A percentile compares a stretch with the other conserved stretches of the same genome.
Conservation (phyloP, 2,888 invertebrate species). For the Nymphalis urticae region DNA sequence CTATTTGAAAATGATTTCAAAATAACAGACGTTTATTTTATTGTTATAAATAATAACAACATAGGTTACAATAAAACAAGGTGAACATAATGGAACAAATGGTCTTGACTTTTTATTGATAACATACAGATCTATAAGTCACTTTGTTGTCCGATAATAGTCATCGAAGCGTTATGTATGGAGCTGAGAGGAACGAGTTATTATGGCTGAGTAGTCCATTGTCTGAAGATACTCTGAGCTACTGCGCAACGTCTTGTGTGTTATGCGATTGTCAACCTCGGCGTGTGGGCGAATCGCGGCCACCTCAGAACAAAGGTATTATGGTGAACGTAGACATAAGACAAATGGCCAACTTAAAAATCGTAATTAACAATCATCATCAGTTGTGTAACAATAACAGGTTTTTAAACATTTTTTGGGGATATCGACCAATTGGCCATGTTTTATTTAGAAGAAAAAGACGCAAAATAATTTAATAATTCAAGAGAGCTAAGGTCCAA, state of each 20-base stretch:
- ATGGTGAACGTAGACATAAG: constrained; percentile 27
- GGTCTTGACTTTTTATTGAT: constrained; percentile 36
- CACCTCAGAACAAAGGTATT: constrained; percentile 43
- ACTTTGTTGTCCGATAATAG: constrained; percentile 59
- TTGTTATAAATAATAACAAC: constrained; percentile 14
- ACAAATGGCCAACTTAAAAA: constrained; percentile 16
- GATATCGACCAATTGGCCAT: constrained; percentile 12
- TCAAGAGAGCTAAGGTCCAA: constrained; percentile 34
- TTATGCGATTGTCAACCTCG: constrained; percentile 56
- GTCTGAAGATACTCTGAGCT: constrained; percentile 58
- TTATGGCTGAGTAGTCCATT: constrained; percentile 65
- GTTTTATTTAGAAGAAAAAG: constrained; percentile 32
- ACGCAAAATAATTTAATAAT: constrained; percentile 37
- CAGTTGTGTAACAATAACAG: neutral
- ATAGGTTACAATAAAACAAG: constrained; percentile 15
- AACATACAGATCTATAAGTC: constrained; percentile 55
- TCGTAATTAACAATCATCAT: neutral
- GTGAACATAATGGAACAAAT: constrained; percentile 21
- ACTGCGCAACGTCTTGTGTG: constrained; percentile 65
- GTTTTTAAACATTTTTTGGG: neutral
- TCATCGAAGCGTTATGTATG: constrained; percentile 45
- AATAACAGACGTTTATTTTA: neutral
- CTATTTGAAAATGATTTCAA: neutral
- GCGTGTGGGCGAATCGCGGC: constrained; percentile 61
- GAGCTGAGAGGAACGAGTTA: constrained; percentile 42